phyloP scores from a whole-genome alignment of 2,113 vertebrate species.

The Trinectes maculatus region DNA sequence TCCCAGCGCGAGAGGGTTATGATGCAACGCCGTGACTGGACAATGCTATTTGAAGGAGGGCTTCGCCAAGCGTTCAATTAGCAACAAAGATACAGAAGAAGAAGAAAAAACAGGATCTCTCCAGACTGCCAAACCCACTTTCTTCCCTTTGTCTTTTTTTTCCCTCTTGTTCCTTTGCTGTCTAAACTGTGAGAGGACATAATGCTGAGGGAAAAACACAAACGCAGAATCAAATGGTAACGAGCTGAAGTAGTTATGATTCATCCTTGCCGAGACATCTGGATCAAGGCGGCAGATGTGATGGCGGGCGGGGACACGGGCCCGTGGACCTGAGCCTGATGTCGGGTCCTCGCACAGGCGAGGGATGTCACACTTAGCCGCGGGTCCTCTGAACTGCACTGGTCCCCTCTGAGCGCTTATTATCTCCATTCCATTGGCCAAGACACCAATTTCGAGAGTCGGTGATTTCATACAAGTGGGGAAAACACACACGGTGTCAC shows the following conservation, averaged over 20 bases:
- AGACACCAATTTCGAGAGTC: slow-evolving; percentile 22
- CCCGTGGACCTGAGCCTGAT: slow-evolving; percentile 39
- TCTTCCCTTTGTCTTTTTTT: not conserved
- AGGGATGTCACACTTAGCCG: slow-evolving; percentile 43
- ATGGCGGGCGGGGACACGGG: slow-evolving; percentile 49
- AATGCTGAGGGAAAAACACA: slow-evolving; percentile 47
- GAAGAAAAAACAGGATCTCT: not conserved
- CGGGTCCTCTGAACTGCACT: slow-evolving; percentile 15
- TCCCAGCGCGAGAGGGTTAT: not conserved
- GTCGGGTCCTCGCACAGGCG: slow-evolving; percentile 45
- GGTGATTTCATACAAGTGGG: not conserved
- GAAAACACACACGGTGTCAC: slow-evolving; percentile 4
- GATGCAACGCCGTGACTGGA: not conserved
- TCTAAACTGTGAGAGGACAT: slow-evolving; percentile 49
- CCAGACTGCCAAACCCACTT: not conserved
- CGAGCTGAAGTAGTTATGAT: slow-evolving; percentile 65
- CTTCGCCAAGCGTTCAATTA: not conserved
- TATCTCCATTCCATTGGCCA: slow-evolving; percentile 14
- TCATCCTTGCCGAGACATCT: slow-evolving; percentile 69
- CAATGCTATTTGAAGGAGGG: not conserved
- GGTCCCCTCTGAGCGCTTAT: slow-evolving; percentile 34
- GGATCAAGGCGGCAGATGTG: slow-evolving; percentile 60
- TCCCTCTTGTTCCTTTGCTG: slow-evolving; percentile 16
- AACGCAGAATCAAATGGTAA: slow-evolving; percentile 53
- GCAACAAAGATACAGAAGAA: not conserved